A percentile compares a stretch with the other conserved stretches of the same genome.
Evolutionary conservation across 2,797 vertebrate species (phyloP).

Genomic region (Microctenopoma stevenorrisi): DNA sequence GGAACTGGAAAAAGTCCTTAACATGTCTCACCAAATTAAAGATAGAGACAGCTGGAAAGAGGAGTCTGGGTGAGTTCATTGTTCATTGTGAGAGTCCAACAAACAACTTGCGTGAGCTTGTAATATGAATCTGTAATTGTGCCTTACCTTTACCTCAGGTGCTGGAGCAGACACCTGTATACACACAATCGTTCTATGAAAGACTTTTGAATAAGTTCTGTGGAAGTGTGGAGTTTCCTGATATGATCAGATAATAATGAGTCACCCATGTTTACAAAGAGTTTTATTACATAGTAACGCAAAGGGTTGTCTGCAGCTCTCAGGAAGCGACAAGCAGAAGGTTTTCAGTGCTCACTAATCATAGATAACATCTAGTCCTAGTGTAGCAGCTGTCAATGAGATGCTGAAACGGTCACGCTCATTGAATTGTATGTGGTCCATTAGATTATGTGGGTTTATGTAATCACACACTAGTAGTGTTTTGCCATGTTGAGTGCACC

Average conservation of each 20-base stretch:
- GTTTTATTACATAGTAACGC: too few relatives aligned
- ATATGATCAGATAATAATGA: not conserved
- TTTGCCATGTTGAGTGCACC: not conserved
- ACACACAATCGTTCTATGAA: not conserved
- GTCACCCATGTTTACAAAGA: not conserved
- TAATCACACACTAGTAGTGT: not conserved
- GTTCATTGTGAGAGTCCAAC: not conserved
- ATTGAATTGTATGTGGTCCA: too few relatives aligned
- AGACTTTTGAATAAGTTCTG: not conserved
- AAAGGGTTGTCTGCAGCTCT: too few relatives aligned
- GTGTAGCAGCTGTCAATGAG: too few relatives aligned
- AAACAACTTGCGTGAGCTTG: not conserved
- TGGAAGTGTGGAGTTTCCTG: not conserved
- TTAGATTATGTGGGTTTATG: not conserved
- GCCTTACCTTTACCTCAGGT: not conserved
- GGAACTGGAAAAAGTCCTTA: slow-evolving; percentile 91
- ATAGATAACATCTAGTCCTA: too few relatives aligned
- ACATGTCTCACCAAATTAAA: slow-evolving; percentile 89
- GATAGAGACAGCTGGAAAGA: slow-evolving; percentile 89
- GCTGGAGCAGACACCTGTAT: too few relatives aligned
- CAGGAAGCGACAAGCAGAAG: too few relatives aligned
- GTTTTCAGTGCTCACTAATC: too few relatives aligned
- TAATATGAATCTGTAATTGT: not conserved
- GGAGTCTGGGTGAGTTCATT: slow-evolving; percentile 88
- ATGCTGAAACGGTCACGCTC: too few relatives aligned